Base-by-base conservation (phyloP, 2,888 invertebrate genomes). In the Heliconius erato region DNA sequence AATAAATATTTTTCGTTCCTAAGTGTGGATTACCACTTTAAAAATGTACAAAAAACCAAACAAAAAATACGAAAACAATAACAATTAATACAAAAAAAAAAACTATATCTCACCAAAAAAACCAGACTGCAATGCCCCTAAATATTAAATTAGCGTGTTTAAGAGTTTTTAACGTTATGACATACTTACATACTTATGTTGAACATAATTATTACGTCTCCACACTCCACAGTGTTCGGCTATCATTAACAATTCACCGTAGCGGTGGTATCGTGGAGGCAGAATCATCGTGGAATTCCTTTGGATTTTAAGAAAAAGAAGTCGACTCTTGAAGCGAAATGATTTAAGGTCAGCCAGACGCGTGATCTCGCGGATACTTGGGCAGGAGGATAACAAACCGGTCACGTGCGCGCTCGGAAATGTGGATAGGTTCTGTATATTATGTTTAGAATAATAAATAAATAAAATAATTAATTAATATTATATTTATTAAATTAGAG, bases 221-320 rank as follows among this genome's bases (percentile, higher is more conserved):
- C 88, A 88, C 67, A 87, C 88, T 91, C 90, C 87, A 88, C 67
- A 88, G 86, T 88, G 85, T 84, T 86, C 88, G 89, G 88, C 89
- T 92, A 92, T 93, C 88, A 94, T 94, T 94, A 94, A 92, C 92
- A 93, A 94, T 94, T 94, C 93, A 92, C 89, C 90, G 90, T 92
- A 92, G 87, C 88, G 86, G 86, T 86, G 83, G 82, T 92, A 92
- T 92, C 88, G 86, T 91, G 87, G 87, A 69, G 86, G 86, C 86
- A 89, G 90, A 90, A 91, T 92, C 91, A 91, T 90, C 92, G 90
- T 88, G 91, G 89, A 92, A 92, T 92, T 90, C 91, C 92, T 93
- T 93, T 93, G 92, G 92, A 91, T 91, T 89, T 91, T 91, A 88
- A 90, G 90, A 91, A 94, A 94, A 92, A 92, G 89, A 91, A 87